Percentiles rank a stretch among this genome's conserved stretches.
Evolutionary conservation across 1,140 invertebrate species (phyloP).

Genomic region (Belonocnema kinseyi): DNA sequence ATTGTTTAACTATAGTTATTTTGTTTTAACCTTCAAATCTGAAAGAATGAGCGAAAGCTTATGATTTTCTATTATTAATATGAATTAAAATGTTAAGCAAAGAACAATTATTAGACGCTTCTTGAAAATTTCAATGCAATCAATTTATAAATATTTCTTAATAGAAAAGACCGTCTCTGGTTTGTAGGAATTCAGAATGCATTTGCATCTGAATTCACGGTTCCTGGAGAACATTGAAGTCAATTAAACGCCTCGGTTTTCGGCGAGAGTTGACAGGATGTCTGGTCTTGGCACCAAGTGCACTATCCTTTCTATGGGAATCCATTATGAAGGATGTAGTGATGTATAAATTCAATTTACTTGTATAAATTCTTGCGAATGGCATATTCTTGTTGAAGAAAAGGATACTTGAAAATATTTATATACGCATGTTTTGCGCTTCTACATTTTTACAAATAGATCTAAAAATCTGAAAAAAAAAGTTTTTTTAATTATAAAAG

Average conservation of each 20-base stretch:
- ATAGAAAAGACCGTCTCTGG: too few relatives aligned
- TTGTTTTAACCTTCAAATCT: not conserved
- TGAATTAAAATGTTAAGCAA: not conserved
- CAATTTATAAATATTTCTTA: too few relatives aligned
- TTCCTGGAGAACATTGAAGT: slow-evolving; percentile 52
- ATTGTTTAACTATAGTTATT: not conserved
- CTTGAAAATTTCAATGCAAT: too few relatives aligned
- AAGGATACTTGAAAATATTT: too few relatives aligned
- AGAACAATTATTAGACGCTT: slow-evolving; percentile 20
- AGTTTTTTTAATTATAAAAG: too few relatives aligned
- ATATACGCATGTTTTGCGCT: too few relatives aligned
- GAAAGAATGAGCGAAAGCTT: not conserved
- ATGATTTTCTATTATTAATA: not conserved
- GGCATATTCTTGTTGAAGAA: too few relatives aligned
- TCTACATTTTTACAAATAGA: too few relatives aligned
- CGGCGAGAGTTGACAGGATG: slow-evolving; percentile 50
- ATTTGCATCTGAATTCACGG: slow-evolving; percentile 63
- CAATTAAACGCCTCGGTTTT: slow-evolving; percentile 72
- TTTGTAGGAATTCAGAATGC: slow-evolving; percentile 30
- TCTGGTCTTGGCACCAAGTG: slow-evolving; percentile 64
- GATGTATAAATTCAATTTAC: not conserved
- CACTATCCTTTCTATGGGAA: slow-evolving; percentile 53
- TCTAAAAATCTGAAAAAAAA: too few relatives aligned
- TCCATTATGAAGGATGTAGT: slow-evolving; percentile 56
- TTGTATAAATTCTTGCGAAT: too few relatives aligned